Percentiles rank a stretch among this genome's conserved stretches.
These are phyloP conservation scores for Menura novaehollandiae DNA, from an alignment of 2,113 vertebrate genomes.

Conservation along the genomic window DNA sequence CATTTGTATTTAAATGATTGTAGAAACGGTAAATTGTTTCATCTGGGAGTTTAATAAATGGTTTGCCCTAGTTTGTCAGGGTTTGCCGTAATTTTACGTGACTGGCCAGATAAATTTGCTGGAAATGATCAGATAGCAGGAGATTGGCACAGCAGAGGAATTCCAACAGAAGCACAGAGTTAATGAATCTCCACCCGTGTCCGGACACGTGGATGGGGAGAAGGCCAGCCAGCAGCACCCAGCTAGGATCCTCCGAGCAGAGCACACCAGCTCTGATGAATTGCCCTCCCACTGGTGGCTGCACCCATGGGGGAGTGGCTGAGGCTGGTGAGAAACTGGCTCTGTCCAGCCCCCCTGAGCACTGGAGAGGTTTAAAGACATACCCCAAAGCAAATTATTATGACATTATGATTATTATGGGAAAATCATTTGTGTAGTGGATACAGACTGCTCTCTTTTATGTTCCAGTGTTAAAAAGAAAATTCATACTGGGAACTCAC, in stretches of 20 bases:
- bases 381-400: background rate
- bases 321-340: background rate
- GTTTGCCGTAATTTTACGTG: slow-evolving; percentile 25
- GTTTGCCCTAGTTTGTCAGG: slow-evolving; percentile 16
- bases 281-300: background rate
- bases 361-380: background rate
- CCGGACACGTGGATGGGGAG: background rate
- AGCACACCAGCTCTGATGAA: rapidly evolving
- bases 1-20: background rate
- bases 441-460: background rate
- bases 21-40: background rate
- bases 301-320: rapidly evolving
- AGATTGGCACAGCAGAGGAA: slow-evolving; percentile 44
- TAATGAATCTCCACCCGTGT: slow-evolving; percentile 35
- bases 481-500: background rate
- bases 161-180: slow-evolving; percentile 43
- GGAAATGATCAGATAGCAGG: slow-evolving; percentile 47
- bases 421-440: background rate
- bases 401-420: too few species aligned
- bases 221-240: slow-evolving; percentile 5
- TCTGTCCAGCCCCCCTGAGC: background rate
- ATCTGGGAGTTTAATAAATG: background rate
- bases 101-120: slow-evolving; percentile 43
- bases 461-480: background rate
- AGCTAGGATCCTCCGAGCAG: background rate